phyloP scores from a whole-genome alignment of 2,797 vertebrate genomes.

The Lagodon rhomboides region DNA sequence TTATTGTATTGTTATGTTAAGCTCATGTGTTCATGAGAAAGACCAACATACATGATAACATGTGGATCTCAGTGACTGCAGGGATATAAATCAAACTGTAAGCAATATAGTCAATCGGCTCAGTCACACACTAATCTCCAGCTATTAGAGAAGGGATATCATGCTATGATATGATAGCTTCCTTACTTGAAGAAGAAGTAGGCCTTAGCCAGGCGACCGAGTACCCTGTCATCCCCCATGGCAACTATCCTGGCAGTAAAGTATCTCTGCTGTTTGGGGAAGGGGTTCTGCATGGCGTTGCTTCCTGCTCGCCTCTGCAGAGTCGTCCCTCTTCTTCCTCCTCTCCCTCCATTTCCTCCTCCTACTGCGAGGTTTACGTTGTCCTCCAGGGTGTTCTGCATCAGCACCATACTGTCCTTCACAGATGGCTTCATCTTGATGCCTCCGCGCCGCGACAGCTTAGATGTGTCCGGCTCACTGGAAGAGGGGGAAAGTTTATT shows the following conservation, averaged over 20 bases:
- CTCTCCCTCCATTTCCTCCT: conserved; percentile 76
- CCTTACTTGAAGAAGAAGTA: conserved; percentile 91
- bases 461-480: conserved; percentile 75
- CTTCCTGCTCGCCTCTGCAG: conserved; percentile 83
- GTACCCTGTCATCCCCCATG: conserved; percentile 91
- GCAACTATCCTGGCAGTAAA: conserved; percentile 91
- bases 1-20: background rate
- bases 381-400: conserved; percentile 85
- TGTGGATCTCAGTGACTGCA: background rate
- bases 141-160: background rate
- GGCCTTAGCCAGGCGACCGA: conserved; percentile 92
- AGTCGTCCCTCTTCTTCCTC: conserved; percentile 58
- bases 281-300: conserved; percentile 41
- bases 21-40: background rate
- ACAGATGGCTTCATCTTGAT: conserved; percentile 88
- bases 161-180: background rate
- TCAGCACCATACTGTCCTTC: conserved; percentile 82
- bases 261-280: conserved; percentile 83
- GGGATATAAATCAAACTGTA: background rate
- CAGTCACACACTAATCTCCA: background rate
- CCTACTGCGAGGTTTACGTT: conserved; percentile 36
- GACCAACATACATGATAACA: background rate
- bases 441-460: conserved; percentile 87
- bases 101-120: conserved; percentile 2
- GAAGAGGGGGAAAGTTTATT: background rate